These are phyloP conservation scores for Lagopus leucura DNA, from an alignment of 2,113 vertebrate genomes.

Conservation along the genomic window DNA sequence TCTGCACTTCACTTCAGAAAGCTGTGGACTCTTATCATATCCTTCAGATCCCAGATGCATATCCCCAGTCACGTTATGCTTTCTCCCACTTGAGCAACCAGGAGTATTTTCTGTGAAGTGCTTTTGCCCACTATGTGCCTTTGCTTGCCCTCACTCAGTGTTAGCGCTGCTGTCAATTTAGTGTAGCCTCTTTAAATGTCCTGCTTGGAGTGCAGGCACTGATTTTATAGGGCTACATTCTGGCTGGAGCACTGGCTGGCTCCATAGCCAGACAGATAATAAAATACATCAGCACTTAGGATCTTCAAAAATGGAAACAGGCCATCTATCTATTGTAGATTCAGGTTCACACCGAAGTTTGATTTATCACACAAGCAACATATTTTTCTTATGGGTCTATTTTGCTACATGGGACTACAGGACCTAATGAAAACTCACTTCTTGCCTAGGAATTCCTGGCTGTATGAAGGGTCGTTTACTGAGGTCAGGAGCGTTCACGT, in stretches of 20 bases:
- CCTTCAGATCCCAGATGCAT: background rate
- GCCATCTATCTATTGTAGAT: background rate
- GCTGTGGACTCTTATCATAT: accelerated
- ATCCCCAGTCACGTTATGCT: background rate
- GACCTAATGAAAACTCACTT: background rate
- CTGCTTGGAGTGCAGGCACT: background rate
- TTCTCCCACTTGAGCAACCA: background rate
- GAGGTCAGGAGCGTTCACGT: background rate
- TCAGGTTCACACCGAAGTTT: background rate
- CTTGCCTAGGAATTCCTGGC: slow-evolving; percentile 4
- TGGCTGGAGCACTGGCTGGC: background rate
- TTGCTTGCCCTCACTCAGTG: background rate
- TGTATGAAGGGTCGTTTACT: background rate
- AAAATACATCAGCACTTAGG: background rate
- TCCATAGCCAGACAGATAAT: background rate
- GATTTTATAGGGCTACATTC: background rate
- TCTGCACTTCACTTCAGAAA: slow-evolving; percentile 27
- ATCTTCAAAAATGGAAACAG: background rate
- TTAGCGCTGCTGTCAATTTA: background rate
- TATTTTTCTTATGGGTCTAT: background rate
- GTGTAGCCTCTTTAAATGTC: background rate
- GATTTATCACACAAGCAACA: background rate
- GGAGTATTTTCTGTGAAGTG: slow-evolving; percentile 17
- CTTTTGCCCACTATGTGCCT: slow-evolving; percentile 22
- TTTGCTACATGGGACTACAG: background rate